Conservation (phyloP, 1,140 invertebrate genomes). For the Temnothorax curvispinosus region DNA sequence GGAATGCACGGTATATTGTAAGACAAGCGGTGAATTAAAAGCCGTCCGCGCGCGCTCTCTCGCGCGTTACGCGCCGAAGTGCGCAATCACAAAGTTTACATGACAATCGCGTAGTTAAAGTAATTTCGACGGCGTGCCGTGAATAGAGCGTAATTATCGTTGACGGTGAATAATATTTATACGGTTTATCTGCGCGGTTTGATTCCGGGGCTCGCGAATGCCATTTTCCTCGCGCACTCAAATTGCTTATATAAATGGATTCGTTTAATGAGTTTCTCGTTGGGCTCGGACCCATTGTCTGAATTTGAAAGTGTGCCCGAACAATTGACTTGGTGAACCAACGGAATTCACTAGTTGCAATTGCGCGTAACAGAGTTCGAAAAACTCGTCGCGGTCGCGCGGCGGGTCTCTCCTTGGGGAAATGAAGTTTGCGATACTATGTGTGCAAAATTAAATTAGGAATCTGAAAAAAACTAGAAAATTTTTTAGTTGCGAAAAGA, state of each 20-base stretch:
- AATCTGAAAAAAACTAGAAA: background rate
- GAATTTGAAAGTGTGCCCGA: constrained; percentile 25
- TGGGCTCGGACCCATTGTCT: background rate
- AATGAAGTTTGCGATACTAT: background rate
- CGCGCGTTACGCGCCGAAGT: background rate
- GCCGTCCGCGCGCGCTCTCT: background rate
- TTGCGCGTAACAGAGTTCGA: constrained; percentile 4
- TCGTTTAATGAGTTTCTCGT: constrained; percentile 42
- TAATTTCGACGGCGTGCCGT: constrained; percentile 31
- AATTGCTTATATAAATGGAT: constrained; percentile 53
- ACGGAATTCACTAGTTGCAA: constrained; percentile 14
- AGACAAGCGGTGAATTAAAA: constrained; percentile 40
- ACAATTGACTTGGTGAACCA: constrained; percentile 14
- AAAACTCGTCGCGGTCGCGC: background rate
- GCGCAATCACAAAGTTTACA: constrained; percentile 52
- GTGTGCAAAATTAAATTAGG: background rate
- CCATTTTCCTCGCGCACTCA: constrained; percentile 10
- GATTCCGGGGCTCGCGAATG: constrained; percentile 1
- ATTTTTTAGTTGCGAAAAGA: background rate
- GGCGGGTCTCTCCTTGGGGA: no score
- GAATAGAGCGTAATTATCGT: constrained; percentile 50
- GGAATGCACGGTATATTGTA: constrained; percentile 1
- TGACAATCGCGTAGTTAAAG: constrained; percentile 55
- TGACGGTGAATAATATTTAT: constrained; percentile 56
- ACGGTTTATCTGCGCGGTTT: constrained; percentile 39